Percentiles rank a stretch among this genome's conserved stretches.
Evolutionary conservation across 2,888 invertebrate genomes (phyloP).

Genomic region (Latheticus oryzae): DNA sequence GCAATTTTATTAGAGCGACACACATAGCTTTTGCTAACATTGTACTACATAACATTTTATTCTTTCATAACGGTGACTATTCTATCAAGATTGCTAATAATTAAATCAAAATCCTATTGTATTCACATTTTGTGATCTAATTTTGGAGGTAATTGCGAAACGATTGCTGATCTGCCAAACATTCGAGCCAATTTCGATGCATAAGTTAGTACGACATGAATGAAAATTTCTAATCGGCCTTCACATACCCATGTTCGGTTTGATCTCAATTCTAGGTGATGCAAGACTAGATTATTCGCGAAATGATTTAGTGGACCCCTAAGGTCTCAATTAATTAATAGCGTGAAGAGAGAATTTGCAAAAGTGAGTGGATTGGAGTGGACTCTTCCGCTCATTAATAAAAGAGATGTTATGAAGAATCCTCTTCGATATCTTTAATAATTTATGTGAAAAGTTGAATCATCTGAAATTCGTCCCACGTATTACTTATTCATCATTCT

Average conservation of each 20-base stretch:
- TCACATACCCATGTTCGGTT: background rate
- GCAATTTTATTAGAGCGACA: constrained; percentile 28
- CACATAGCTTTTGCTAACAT: constrained; percentile 21
- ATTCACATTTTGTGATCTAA: constrained; percentile 1
- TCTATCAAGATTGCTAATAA: background rate
- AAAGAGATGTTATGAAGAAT: background rate
- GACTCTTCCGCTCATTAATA: constrained; percentile 6
- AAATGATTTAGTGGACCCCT: constrained; percentile 1
- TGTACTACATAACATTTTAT: background rate
- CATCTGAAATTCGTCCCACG: constrained; percentile 2
- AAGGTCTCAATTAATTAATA: constrained; percentile 4
- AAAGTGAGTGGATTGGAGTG: background rate
- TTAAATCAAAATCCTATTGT: too few species aligned
- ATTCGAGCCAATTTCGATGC: constrained; percentile 5
- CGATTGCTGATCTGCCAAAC: constrained; percentile 10
- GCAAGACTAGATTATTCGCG: constrained; percentile 12
- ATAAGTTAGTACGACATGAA: constrained; percentile 17
- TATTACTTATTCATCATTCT: constrained; percentile 17
- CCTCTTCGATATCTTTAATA: constrained; percentile 10
- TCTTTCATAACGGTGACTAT: background rate
- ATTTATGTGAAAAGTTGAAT: constrained; percentile 29
- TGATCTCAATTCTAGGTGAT: background rate
- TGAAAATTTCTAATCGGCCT: constrained; percentile 12
- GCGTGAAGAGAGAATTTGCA: background rate
- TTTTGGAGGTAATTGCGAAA: background rate